Conservation (phyloP, 2,113 vertebrate species). For the Neolamprologus toae region DNA sequence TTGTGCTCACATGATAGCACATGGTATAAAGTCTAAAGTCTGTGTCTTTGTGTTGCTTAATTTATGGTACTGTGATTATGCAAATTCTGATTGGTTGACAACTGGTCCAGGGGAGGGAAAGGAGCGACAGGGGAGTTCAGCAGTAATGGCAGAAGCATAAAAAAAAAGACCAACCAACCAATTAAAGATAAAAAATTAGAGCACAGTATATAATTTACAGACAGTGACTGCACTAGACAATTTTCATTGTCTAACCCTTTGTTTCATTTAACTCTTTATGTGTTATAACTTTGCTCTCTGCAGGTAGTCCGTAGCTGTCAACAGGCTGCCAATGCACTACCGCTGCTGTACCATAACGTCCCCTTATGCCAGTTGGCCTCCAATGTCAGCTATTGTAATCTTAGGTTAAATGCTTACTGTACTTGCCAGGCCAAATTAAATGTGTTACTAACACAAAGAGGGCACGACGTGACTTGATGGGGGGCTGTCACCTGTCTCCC, state of each 20-base stretch:
- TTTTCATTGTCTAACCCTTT: neutral
- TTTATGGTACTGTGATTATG: neutral
- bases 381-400: conserved; percentile 42
- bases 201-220: neutral
- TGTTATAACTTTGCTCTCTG: neutral
- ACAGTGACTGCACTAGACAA: neutral
- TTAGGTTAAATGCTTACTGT: conserved; percentile 58
- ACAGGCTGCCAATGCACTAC: neutral
- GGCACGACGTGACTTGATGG: conserved; percentile 52
- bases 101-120: neutral
- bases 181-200: neutral
- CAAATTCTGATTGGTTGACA: neutral
- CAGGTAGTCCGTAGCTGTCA: neutral
- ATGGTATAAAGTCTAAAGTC: neutral
- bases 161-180: neutral
- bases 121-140: neutral
- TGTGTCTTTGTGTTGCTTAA: neutral
- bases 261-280: neutral
- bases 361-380: conserved; percentile 20
- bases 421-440: conserved; percentile 62
- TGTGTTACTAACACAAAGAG: conserved; percentile 12
- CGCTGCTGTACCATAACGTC: neutral
- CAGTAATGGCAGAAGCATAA: neutral
- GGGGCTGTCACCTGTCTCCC: conserved; percentile 63
- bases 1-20: neutral